Evolutionary conservation across 1,140 invertebrate species (phyloP), one percentile per base, ranked within the genome.

Genomic region (Drosophila virilis): DNA sequence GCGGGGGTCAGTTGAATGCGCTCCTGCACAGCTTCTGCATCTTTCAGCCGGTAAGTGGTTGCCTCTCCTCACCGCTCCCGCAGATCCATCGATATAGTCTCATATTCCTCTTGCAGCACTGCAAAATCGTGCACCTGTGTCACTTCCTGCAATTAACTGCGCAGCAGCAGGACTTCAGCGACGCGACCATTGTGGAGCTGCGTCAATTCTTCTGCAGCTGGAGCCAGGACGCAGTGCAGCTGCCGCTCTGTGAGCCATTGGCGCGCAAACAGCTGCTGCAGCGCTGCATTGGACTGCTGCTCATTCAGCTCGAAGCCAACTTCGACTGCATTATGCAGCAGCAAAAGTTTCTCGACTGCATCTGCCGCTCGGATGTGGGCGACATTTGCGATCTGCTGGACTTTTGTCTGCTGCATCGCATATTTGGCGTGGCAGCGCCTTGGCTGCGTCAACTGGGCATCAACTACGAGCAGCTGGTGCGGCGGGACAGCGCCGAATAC

Each of bases 1-100:
- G 82, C 7, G 76, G 73, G 2, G 91, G 92, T 5, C 93, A 93
- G 71, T 69, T 93, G 6, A 90, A 83, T 51, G 93, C 93, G 0
- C 54, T 95, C n/a, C 85, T 88, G 9, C 88, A 93, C 74, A 94
- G 94, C 68, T 92, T 94, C 35, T 70, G 92, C 51, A 94, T 95
- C 61, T 95, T 95, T 79, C 93, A 95, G 59, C 70, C 85, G 55
- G 90, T 91, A 13, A 60, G 70, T 59, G 0, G 9, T 1, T 1
- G 0, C 6, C 8, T 8, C 12, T n/a, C n/a, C 9, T 3, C 35
- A 8, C 35, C 35, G 9, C 9, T 12, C 5, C 38, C 38, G 22
- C 43, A 45, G 42, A 7, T 33, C 7, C 12, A n/a, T 1, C 1
- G 1, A 4, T 8, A 6, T 33, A 33, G n/a, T 45, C 13, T 0